A percentile compares a stretch with the other conserved stretches of the same genome.
Evolutionary conservation across 2,113 vertebrate species (phyloP).

Genomic region (Pitta sordida): DNA sequence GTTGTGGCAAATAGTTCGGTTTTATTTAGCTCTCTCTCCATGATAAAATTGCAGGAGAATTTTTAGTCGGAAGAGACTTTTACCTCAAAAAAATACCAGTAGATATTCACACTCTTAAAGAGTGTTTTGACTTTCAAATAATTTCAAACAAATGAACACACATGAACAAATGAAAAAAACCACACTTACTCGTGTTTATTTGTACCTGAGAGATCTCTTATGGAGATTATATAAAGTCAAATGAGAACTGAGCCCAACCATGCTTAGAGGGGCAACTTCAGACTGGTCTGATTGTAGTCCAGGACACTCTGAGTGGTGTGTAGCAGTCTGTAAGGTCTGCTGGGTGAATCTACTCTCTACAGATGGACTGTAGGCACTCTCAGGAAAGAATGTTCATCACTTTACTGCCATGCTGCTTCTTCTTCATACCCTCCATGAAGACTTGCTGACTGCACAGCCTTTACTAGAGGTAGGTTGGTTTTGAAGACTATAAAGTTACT

Average conservation of each 20-base stretch:
- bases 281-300: background rate
- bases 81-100: slow-evolving; percentile 44
- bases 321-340: background rate
- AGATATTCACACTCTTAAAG: background rate
- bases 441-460: background rate
- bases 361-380: background rate
- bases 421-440: accelerated
- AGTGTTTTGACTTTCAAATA: background rate
- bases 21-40: slow-evolving; percentile 50
- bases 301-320: background rate
- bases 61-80: slow-evolving; percentile 42
- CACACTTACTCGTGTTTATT: background rate
- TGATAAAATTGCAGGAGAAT: slow-evolving; percentile 32
- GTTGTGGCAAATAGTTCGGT: slow-evolving; percentile 28
- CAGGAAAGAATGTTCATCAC: background rate
- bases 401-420: background rate
- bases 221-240: background rate
- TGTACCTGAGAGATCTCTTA: background rate
- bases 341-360: background rate
- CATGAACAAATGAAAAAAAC: background rate
- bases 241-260: background rate
- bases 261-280: background rate
- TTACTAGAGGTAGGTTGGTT: background rate
- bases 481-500: background rate
- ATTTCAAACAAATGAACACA: background rate